phyloP scores from a whole-genome alignment of 2,113 vertebrate genomes.

The Numenius arquata region DNA sequence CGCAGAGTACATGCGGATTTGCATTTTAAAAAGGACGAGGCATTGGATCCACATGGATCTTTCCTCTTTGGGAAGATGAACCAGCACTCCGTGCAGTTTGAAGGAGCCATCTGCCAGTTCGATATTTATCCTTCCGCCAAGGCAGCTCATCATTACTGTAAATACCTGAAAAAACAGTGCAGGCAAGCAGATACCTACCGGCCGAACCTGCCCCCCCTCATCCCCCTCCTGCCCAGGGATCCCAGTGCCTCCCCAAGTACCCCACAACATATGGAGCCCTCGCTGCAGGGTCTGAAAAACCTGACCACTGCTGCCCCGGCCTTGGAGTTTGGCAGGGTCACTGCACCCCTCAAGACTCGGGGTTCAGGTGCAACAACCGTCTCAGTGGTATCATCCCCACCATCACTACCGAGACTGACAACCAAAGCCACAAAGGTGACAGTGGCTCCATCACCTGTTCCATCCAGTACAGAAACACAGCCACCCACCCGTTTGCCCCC shows the following conservation, averaged over 20 bases:
- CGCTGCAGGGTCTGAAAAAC: conserved; percentile 60
- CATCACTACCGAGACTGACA: background rate
- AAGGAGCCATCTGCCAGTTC: conserved; percentile 96
- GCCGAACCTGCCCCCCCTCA: conserved; percentile 78
- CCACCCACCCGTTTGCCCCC: background rate
- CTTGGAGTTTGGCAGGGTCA: background rate
- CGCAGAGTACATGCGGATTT: conserved; percentile 79
- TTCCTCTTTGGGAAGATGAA: conserved; percentile 93
- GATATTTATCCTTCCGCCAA: conserved; percentile 92
- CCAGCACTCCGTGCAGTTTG: conserved; percentile 87
- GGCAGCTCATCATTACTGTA: conserved; percentile 96
- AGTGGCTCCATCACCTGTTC: background rate
- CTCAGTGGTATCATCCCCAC: background rate
- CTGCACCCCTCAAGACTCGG: background rate
- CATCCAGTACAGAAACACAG: background rate
- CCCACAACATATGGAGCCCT: background rate
- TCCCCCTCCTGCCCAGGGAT: conserved; percentile 76
- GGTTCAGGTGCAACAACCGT: background rate
- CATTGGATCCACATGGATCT: conserved; percentile 85
- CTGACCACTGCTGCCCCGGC: conserved; percentile 63
- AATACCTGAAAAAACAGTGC: conserved; percentile 94
- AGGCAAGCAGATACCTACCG: conserved; percentile 85
- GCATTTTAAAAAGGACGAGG: conserved; percentile 79
- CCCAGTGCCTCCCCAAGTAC: conserved; percentile 53
- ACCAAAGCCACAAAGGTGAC: conserved; percentile 38